Percentiles rank a stretch among this genome's conserved stretches.
phyloP scores from a whole-genome alignment of 2,113 vertebrate species.

The Stegostoma tigrinum region DNA sequence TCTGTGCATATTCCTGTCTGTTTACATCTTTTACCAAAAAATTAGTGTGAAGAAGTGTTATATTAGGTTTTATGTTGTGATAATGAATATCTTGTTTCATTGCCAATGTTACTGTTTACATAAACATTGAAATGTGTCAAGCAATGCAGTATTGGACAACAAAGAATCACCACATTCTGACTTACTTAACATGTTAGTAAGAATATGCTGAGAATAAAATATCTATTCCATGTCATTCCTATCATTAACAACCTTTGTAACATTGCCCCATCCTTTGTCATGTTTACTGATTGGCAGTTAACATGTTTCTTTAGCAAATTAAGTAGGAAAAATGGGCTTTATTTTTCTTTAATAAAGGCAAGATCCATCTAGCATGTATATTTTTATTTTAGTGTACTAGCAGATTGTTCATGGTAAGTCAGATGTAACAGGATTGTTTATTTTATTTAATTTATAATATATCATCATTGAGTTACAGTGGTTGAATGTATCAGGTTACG shows the following conservation, averaged over 20 bases:
- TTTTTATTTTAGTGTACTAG: not conserved
- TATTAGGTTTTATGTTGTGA: not conserved
- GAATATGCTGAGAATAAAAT: not conserved
- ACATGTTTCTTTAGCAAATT: not conserved
- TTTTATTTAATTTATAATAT: not conserved
- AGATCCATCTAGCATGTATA: not conserved
- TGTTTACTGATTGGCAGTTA: not conserved
- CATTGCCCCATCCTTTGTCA: not conserved
- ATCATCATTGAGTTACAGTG: not conserved
- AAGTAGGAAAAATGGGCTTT: not conserved
- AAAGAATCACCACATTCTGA: not conserved
- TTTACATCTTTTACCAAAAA: not conserved
- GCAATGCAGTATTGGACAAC: not conserved
- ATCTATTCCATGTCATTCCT: not conserved
- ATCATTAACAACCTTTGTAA: not conserved
- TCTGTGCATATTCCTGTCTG: not conserved
- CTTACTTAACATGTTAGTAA: not conserved
- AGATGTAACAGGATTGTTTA: not conserved
- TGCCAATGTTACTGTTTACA: not conserved
- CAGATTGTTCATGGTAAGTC: not conserved
- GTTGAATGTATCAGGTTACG: not conserved
- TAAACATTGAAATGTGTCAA: not conserved
- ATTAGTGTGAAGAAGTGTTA: not conserved
- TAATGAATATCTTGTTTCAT: not conserved
- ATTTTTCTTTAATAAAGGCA: not conserved